Conservation (phyloP, 2,888 invertebrate species). For the Chirona hameri region DNA sequence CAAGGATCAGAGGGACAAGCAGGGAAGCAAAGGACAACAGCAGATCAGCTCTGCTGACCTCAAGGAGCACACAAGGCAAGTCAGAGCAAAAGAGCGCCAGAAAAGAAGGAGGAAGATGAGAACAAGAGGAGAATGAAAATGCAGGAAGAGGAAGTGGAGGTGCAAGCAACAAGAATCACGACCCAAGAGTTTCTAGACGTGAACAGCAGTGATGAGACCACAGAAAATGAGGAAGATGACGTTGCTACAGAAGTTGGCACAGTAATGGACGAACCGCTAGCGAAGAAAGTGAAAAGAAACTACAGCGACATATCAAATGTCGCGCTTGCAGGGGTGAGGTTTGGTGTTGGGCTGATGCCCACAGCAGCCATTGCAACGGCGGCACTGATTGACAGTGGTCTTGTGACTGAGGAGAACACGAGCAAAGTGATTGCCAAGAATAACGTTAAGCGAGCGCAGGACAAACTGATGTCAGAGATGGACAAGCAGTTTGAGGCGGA, state of each 20-base stretch:
- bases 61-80: constrained; percentile 32
- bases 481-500: neutral
- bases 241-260: no score
- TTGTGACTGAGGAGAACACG: neutral
- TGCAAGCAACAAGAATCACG: neutral
- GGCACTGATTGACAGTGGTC: neutral
- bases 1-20: constrained; percentile 8
- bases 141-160: neutral
- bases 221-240: no score
- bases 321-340: neutral
- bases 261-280: no score
- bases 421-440: neutral
- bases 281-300: neutral
- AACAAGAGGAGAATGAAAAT: neutral
- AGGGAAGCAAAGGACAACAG: constrained; percentile 23
- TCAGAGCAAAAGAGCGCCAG: constrained; percentile 12
- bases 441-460: neutral
- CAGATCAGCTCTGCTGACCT: constrained; percentile 24
- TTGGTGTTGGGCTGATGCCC: neutral
- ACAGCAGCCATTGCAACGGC: neutral
- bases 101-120: constrained; percentile 28
- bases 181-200: neutral
- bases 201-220: no score
- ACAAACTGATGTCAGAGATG: neutral
- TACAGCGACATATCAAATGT: neutral